Evolutionary conservation across 1,140 invertebrate genomes (phyloP).

Genomic region (Scaptomyza hsui): DNA sequence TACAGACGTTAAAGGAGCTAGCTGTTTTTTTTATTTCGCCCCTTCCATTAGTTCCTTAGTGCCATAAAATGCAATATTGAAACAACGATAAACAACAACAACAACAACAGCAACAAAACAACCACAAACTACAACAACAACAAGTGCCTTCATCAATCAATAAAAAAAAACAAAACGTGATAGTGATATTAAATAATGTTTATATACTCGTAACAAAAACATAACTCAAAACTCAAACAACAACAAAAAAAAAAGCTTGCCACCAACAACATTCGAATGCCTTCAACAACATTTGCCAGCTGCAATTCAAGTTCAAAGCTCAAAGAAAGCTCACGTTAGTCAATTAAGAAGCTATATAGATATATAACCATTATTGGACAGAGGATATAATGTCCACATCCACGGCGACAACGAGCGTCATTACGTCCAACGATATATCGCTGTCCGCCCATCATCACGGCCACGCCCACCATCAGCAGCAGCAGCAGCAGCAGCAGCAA

Average conservation of each 20-base stretch:
- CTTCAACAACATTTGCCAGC: slow-evolving; percentile 18
- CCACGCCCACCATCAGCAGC: slow-evolving; percentile 37
- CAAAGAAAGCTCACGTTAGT: slow-evolving; percentile 51
- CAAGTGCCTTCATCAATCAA: slow-evolving; percentile 65
- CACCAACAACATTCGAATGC: slow-evolving; percentile 39
- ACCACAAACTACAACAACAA: slow-evolving; percentile 34
- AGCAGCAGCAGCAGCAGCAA: background rate
- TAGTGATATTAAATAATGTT: slow-evolving; percentile 80
- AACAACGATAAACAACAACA: slow-evolving; percentile 37
- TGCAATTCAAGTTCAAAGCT: slow-evolving; percentile 27
- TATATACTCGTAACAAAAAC: slow-evolving; percentile 72
- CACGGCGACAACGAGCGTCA: slow-evolving; percentile 78
- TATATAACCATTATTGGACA: no score
- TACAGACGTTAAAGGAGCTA: slow-evolving; percentile 36
- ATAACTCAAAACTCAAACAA: slow-evolving; percentile 6
- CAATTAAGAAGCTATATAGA: slow-evolving; percentile 42
- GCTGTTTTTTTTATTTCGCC: slow-evolving; percentile 7
- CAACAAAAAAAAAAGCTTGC: slow-evolving; percentile 56
- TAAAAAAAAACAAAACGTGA: slow-evolving; percentile 24
- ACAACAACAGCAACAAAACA: slow-evolving; percentile 32
- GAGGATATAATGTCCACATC: slow-evolving; percentile 74
- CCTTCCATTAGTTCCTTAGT: slow-evolving; percentile 68
- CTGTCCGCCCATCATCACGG: slow-evolving; percentile 57
- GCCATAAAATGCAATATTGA: slow-evolving; percentile 76
- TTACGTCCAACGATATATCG: slow-evolving; percentile 80